Conservation (phyloP, 2,888 invertebrate species). For the Pyrochroa serraticornis region DNA sequence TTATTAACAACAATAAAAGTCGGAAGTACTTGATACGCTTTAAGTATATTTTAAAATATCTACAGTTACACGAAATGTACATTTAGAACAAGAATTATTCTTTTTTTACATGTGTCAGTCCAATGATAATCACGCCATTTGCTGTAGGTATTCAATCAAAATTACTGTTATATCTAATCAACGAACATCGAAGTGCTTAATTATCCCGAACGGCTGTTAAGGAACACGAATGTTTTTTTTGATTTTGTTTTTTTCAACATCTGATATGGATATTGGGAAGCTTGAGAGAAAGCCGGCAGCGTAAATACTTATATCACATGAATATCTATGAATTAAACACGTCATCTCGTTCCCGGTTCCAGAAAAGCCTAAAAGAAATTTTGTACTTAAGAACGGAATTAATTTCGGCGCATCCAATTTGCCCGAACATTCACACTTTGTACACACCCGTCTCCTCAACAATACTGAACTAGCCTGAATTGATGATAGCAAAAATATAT, state of each 20-base stretch:
- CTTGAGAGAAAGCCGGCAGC: conserved; percentile 17
- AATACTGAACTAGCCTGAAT: conserved; percentile 26
- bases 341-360: too few relatives aligned
- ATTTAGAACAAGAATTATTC: conserved; percentile 43
- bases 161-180: conserved; percentile 11
- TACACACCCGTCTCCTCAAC: conserved; percentile 19
- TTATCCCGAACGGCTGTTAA: conserved; percentile 6
- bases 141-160: conserved; percentile 22
- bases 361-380: conserved; percentile 1
- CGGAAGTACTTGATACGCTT: conserved; percentile 16
- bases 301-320: conserved; percentile 27
- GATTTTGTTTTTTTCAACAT: conserved; percentile 9
- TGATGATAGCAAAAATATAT: conserved; percentile 30
- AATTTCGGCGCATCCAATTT: not conserved
- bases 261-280: conserved; percentile 25
- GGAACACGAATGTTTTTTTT: conserved; percentile 27
- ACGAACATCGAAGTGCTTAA: conserved; percentile 26
- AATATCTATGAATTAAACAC: conserved; percentile 13
- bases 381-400: conserved; percentile 29
- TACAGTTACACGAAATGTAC: conserved; percentile 51
- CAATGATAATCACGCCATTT: conserved; percentile 29
- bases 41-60: conserved; percentile 43
- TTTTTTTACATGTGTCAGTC: conserved; percentile 45
- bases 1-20: not conserved
- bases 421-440: conserved; percentile 5